Base-by-base conservation (phyloP, 2,113 vertebrate genomes). In the Heteronetta atricapilla region DNA sequence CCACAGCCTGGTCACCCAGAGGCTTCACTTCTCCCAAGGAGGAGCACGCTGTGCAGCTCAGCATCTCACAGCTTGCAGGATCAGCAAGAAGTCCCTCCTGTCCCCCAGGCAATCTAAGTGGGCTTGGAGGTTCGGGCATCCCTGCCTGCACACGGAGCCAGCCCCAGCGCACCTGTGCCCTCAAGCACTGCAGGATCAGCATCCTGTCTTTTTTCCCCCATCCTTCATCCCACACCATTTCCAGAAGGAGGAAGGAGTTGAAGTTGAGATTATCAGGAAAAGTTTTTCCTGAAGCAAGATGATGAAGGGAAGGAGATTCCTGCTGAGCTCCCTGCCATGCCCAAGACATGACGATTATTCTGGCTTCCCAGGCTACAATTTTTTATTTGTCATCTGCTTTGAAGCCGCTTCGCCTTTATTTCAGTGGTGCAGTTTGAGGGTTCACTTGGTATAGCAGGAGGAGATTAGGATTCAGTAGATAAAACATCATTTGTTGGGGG, bases 41-140 rank as follows among this genome's bases (percentile, higher is more conserved):
- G 11, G 52, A 72, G 17, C 8, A 10, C 3, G 25, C 23, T 21
- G 12, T 10, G 36, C 53, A 33, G 13, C 64, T 84, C 5, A 4
- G 31, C 50, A 8, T 2, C 11, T 31, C 14, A 46, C 11, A n/a
- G 46, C 15, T 8, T 60, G 66, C 69, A 76, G 36, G 16, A 63
- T 8, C 52, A 31, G 77, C 60, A 67, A 50, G 25, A 26, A 48
- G 18, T 19, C 21, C 26, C 25, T 53, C 26, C 13, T 53, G 3
- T 5, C 34, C 11, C 11, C 4, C 7, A 33, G 21, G 8, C 10
- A 63, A 58, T 2, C 26, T 17, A 5, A 9, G 11, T 2, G 1
- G 15, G 31, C 13, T 50, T 50, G 21, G 7, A 67, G 8, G 34
- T 40, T 7, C 46, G 59, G 40, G 13, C 56, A 28, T 5, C 46